Evolutionary conservation across 2,113 vertebrate species (phyloP).

Genomic region (Campylomormyrus numenius): DNA sequence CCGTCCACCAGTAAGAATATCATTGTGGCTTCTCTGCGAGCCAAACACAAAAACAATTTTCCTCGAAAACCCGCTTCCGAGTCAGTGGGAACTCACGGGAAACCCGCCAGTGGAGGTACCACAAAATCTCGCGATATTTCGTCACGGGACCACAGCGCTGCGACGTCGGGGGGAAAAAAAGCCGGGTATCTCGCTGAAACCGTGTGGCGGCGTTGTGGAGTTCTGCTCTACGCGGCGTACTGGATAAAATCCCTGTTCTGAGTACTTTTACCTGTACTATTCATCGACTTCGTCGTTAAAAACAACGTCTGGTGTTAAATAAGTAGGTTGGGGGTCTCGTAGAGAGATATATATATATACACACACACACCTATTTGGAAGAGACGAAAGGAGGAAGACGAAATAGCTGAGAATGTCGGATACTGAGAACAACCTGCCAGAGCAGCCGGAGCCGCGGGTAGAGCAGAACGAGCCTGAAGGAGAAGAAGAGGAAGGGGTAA

Average conservation of each 20-base stretch:
- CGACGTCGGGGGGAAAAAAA: background rate
- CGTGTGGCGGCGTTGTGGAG: background rate
- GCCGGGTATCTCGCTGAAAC: background rate
- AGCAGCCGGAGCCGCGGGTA: constrained; percentile 45
- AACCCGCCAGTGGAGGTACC: background rate
- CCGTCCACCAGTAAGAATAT: background rate
- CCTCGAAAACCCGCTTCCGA: background rate
- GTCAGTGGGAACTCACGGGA: background rate
- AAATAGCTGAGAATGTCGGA: constrained; percentile 49
- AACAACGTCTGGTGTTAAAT: background rate
- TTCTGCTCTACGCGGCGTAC: background rate
- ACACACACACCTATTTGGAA: background rate
- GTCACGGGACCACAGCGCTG: background rate
- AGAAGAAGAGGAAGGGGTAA: constrained; percentile 56
- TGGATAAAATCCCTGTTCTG: background rate
- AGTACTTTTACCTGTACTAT: background rate
- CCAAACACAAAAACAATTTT: background rate
- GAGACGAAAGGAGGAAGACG: background rate
- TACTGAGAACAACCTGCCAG: constrained; percentile 48
- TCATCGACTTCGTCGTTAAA: background rate
- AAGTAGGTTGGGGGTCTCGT: background rate
- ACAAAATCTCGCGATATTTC: background rate
- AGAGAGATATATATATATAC: background rate
- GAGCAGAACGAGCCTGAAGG: constrained; percentile 51
- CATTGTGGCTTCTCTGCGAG: background rate